These are phyloP conservation scores for Thunnus thynnus DNA, from an alignment of 2,113 vertebrate genomes.

Conservation along the genomic window DNA sequence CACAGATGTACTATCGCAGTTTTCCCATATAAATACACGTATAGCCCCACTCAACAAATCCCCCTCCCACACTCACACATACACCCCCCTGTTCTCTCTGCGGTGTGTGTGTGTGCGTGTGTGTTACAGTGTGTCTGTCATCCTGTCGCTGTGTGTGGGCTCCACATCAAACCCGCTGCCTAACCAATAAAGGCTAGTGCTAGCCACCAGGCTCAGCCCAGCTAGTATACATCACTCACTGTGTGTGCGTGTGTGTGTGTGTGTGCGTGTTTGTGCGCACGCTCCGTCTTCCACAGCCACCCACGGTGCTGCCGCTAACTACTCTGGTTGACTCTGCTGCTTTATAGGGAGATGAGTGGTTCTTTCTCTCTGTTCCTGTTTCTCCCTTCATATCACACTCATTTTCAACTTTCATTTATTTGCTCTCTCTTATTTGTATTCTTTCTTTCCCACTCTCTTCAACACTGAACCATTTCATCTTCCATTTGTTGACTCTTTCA, in stretches of 20 bases:
- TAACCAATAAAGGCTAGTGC: constrained; percentile 72
- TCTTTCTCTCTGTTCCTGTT: constrained; percentile 8
- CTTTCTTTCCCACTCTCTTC: neutral
- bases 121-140: constrained; percentile 64
- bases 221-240: constrained; percentile 61
- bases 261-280: constrained; percentile 16
- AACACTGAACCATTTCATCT: neutral
- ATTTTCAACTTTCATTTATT: constrained; percentile 15
- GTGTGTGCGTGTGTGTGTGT: constrained; percentile 7
- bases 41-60: constrained; percentile 56
- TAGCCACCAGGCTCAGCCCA: constrained; percentile 54
- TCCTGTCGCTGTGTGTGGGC: constrained; percentile 78
- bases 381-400: constrained; percentile 8
- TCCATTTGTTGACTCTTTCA: neutral
- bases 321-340: constrained; percentile 16
- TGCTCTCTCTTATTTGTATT: neutral
- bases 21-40: constrained; percentile 50
- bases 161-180: constrained; percentile 77
- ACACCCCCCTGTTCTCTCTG: neutral
- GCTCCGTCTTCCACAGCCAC: constrained; percentile 61
- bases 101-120: constrained; percentile 29
- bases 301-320: constrained; percentile 56
- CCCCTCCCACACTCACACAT: constrained; percentile 57
- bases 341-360: constrained; percentile 54
- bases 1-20: constrained; percentile 28